Percentiles rank a stretch among this genome's conserved stretches.
These are phyloP conservation scores for Metalampra italica DNA, from an alignment of 2,888 invertebrate genomes.

Conservation along the genomic window DNA sequence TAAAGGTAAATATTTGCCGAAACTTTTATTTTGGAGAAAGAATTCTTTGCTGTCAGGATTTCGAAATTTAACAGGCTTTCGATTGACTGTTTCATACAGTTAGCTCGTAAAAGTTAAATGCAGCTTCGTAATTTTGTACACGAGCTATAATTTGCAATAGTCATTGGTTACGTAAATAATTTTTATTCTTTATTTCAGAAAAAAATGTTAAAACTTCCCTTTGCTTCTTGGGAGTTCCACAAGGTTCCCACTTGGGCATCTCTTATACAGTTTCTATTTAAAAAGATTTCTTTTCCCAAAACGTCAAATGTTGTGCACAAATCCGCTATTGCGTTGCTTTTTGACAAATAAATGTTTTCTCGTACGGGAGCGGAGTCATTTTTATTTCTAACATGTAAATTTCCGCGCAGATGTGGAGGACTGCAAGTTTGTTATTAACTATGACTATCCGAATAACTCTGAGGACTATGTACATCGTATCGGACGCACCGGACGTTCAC, in stretches of 20 bases:
- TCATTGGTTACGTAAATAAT: background rate
- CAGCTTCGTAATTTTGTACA: too few species aligned
- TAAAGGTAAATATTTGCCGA: conserved; percentile 56
- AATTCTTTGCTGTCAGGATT: conserved; percentile 14
- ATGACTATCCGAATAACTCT: conserved; percentile 97
- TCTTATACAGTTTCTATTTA: background rate
- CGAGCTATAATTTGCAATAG: background rate
- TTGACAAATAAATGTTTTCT: background rate
- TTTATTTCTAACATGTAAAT: background rate
- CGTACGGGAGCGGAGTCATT: too few species aligned
- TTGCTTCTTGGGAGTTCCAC: background rate
- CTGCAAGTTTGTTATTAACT: conserved; percentile 99
- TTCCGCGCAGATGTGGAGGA: conserved; percentile 93
- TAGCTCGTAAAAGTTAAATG: too few species aligned
- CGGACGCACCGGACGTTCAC: conserved; percentile 95
- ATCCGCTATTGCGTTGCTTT: background rate
- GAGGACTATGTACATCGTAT: conserved; percentile 99
- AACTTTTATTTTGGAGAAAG: conserved; percentile 31
- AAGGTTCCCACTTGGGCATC: background rate
- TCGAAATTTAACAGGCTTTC: too few species aligned
- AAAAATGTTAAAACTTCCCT: background rate
- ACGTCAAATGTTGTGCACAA: too few species aligned
- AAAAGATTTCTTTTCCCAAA: conserved; percentile 19
- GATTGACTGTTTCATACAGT: too few species aligned
- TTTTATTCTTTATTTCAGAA: background rate